These are phyloP conservation scores for Macaria liturata DNA, from an alignment of 2,888 invertebrate species.

Conservation along the genomic window DNA sequence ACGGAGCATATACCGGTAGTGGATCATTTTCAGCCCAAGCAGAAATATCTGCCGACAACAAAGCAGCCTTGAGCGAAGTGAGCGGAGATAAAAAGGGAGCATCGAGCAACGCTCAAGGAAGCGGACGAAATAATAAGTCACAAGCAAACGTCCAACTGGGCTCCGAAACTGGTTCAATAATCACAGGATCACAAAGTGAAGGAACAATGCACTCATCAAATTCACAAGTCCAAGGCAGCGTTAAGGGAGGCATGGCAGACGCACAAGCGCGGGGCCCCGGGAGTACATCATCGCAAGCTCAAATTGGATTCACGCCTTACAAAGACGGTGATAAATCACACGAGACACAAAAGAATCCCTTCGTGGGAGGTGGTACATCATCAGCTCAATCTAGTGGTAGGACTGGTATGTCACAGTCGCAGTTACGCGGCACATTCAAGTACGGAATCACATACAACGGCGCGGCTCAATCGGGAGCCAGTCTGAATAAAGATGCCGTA, in stretches of 20 bases:
- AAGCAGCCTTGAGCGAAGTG: constrained; percentile 88
- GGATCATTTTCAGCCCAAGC: constrained; percentile 93
- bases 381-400: constrained; percentile 90
- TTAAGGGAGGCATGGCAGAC: constrained; percentile 92
- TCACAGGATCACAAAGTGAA: constrained; percentile 89
- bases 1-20: constrained; percentile 89
- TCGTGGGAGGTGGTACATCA: constrained; percentile 90
- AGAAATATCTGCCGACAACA: constrained; percentile 88
- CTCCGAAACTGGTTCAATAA: constrained; percentile 89
- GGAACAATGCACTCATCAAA: constrained; percentile 90
- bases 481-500: constrained; percentile 83
- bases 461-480: constrained; percentile 92
- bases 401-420: constrained; percentile 91
- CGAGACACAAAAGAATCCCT: constrained; percentile 79
- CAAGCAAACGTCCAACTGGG: constrained; percentile 90
- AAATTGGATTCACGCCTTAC: constrained; percentile 92
- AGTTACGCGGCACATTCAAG: constrained; percentile 91
- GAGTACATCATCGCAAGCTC: constrained; percentile 93
- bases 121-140: constrained; percentile 88
- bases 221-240: constrained; percentile 91
- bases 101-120: constrained; percentile 89
- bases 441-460: constrained; percentile 91
- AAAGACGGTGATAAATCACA: constrained; percentile 83
- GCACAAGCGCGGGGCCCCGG: constrained; percentile 93
- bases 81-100: constrained; percentile 89